Base-by-base conservation (phyloP, 1,140 invertebrate species). In the Ips nitidus region DNA sequence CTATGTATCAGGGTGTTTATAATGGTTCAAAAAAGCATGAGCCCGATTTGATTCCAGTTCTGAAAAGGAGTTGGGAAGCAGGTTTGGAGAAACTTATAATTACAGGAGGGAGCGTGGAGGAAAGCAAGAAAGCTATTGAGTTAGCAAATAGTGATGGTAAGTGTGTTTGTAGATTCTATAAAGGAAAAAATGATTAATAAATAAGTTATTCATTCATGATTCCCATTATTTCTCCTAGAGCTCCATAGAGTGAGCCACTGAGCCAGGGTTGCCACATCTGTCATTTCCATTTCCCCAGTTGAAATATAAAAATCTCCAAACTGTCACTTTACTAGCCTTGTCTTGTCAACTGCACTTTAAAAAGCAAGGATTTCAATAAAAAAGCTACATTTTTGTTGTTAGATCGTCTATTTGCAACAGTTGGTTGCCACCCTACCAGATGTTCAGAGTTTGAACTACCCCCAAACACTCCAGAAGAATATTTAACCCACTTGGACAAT, bases 351-450 rank as follows among this genome's bases (percentile, higher is more conserved):
- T 22, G 22, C 22, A 22, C 22, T 22, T 22, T 22, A 22, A 22
- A 22, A 22, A 22, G 22, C 22, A 22, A 22, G 22, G 22, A 22
- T 22, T 22, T 22, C 22, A 22, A 22, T 22, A 22, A 22, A 22
- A 22, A 22, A 22, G 22, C 22, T 22, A 22, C 22, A 22, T 22
- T 22, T 43, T 73, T 71, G 59, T 71, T 86, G 85, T 74, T 80
- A 94, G 93, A 92, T 38, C 83, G 87, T 74, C 82, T 98, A 52
- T 97, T 86, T 81, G 85, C 87, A 57, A 98, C 95, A 3, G 93
- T 97, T 68, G 97, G 97, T 56, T 95, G 94, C 79, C 97, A 98
- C 84, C 97, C 97, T 1, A 98, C 96, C 0, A 84, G 94, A 57
- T 97, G 95, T 80, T 83, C 84, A 62, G 95, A 97, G 74, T 97